Base-by-base conservation (phyloP, 2,797 vertebrate genomes). In the Bradypodion pumilum region DNA sequence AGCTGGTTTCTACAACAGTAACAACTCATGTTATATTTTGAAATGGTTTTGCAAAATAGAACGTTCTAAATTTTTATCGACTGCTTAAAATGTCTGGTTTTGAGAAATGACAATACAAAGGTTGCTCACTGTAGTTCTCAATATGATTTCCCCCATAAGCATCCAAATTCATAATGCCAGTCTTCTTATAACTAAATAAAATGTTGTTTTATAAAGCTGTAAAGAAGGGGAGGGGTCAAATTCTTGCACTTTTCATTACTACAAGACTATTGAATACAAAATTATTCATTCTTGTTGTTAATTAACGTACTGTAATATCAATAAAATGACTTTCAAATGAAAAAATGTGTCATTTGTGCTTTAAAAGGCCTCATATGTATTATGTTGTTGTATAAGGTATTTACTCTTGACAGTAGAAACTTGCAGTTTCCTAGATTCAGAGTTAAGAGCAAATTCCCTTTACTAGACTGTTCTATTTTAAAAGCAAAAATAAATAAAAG, bases 251-350 rank as follows among this genome's bases (percentile, higher is more conserved):
- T 95, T 91, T 91, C 90, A 92, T 88, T 91, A 95, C 91, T 83
- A 69, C 84, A 82, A 92, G 86, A 90, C 82, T 93, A 94, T 92
- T 91, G 92, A 94, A 91, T 91, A 91, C 88, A 93, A 85, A 91
- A 91, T 91, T 89, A 89, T 89, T 92, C 91, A 81, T 95, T 95
- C 95, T 94, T 92, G 95, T 90, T 94, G 93, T 94, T 95, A 94
- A 56, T 89, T 94, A 80, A 90, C 86, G 84, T 92, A 92, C 59
- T 94, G 90, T 95, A 94, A 94, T 92, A 94, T 92, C 89, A 95
- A 90, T 96, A 95, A 96, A 81, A 32, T 93, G 91, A 93, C 92
- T 95, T 95, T 93, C 89, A 93, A 69, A 92, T 91, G 89, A 94
- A 90, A 87, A 80, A 62, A 29, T 46, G 70, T 42, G 86, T 92